Evolutionary conservation across 2,113 vertebrate genomes (phyloP).

Genomic region (Percina caprodes): DNA sequence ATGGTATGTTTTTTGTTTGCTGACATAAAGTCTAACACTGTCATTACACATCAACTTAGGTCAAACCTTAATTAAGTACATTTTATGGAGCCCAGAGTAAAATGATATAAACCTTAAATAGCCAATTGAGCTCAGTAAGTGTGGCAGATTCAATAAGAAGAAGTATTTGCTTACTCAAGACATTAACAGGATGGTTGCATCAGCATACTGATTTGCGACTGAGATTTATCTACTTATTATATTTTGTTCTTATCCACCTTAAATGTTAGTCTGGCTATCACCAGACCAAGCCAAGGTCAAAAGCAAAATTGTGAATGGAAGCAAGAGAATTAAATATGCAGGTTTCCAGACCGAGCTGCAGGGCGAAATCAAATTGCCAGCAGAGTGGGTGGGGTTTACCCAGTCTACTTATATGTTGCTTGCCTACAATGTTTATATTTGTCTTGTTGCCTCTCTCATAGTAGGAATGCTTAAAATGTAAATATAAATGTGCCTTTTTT

Average conservation of each 20-base stretch:
- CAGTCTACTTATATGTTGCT: not conserved
- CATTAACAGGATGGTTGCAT: not conserved
- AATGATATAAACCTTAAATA: constrained; percentile 11
- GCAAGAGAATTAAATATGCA: no score
- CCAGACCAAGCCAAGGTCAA: no score
- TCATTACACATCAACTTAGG: not conserved
- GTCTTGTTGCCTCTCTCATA: not conserved
- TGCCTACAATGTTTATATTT: not conserved
- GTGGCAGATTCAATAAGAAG: not conserved
- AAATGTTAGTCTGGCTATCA: no score
- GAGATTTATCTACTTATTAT: not conserved
- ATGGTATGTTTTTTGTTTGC: not conserved
- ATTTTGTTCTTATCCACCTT: not conserved
- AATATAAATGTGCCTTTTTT: not conserved
- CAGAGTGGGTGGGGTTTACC: no score
- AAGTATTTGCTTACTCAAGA: not conserved
- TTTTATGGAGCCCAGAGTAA: constrained; percentile 4
- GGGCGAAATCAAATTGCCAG: no score
- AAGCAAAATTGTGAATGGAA: no score
- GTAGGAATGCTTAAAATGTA: not conserved
- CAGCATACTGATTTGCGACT: not conserved
- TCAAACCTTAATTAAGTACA: not conserved
- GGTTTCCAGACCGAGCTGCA: no score
- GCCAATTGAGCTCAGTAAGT: not conserved
- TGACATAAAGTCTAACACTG: not conserved